These are phyloP conservation scores for Nasonovia ribisnigri DNA, from an alignment of 2,888 invertebrate genomes.

Conservation along the genomic window DNA sequence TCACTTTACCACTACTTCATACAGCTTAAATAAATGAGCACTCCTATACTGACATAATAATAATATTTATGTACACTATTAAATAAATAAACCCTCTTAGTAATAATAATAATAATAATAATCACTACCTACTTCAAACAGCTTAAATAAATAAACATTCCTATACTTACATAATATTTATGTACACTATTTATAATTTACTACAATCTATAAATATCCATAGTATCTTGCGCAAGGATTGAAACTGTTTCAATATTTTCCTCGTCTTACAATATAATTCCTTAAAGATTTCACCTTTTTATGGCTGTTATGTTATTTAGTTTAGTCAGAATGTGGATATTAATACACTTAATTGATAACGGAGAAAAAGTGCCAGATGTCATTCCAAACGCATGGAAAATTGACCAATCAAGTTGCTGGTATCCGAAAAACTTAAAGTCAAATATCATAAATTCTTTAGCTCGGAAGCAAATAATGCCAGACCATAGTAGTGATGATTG, in stretches of 20 bases:
- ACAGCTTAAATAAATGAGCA: not conserved
- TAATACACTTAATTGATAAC: not conserved
- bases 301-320: not conserved
- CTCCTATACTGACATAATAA: too few species aligned
- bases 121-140: too few species aligned
- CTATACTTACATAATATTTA: not conserved
- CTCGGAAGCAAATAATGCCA: not conserved
- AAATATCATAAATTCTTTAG: not conserved
- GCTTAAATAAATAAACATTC: too few species aligned
- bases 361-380: not conserved
- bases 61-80: too few species aligned
- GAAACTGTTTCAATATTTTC: too few species aligned
- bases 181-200: too few species aligned
- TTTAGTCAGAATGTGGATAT: not conserved
- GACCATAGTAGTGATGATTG: not conserved
- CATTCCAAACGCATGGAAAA: not conserved
- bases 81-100: too few species aligned
- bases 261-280: too few species aligned
- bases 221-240: too few species aligned
- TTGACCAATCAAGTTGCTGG: not conserved
- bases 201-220: too few species aligned
- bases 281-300: too few species aligned
- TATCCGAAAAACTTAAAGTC: not conserved
- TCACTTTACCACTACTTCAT: conserved; percentile 22
- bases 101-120: too few species aligned